phyloP scores from a whole-genome alignment of 2,113 vertebrate species.

The Nestor notabilis region DNA sequence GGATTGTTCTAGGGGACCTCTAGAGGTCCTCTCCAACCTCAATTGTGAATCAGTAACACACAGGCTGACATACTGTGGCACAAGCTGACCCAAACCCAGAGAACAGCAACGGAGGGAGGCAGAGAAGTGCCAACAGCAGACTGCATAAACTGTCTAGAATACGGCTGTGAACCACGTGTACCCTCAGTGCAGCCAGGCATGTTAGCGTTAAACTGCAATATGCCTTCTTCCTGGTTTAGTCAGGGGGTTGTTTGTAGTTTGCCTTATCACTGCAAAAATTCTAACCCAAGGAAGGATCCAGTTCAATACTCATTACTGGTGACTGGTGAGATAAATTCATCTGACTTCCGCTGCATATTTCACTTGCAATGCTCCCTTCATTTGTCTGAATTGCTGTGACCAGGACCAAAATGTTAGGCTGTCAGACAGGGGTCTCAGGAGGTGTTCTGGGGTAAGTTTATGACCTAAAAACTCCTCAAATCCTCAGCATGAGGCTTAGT shows the following conservation, averaged over 20 bases:
- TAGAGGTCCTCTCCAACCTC: neutral
- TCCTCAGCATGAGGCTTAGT: neutral
- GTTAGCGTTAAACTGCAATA: neutral
- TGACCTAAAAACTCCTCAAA: neutral
- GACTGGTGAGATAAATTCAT: neutral
- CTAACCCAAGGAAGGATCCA: neutral
- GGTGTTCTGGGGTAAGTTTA: neutral
- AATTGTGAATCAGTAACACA: accelerated
- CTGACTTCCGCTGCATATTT: neutral
- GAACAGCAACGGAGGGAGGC: neutral
- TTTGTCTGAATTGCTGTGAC: neutral
- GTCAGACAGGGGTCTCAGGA: neutral
- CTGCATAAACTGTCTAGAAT: neutral
- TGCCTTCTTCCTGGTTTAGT: neutral
- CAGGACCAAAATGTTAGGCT: accelerated
- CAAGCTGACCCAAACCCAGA: neutral
- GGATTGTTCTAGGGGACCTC: neutral
- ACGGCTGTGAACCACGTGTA: neutral
- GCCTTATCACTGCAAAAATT: neutral
- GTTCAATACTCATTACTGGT: neutral
- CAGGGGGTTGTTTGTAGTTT: neutral
- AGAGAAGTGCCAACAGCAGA: neutral
- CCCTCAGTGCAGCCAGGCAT: neutral
- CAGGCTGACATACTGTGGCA: neutral
- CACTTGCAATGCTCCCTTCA: neutral